Evolutionary conservation across 2,888 invertebrate species (phyloP).

Genomic region (Bugula neritina): DNA sequence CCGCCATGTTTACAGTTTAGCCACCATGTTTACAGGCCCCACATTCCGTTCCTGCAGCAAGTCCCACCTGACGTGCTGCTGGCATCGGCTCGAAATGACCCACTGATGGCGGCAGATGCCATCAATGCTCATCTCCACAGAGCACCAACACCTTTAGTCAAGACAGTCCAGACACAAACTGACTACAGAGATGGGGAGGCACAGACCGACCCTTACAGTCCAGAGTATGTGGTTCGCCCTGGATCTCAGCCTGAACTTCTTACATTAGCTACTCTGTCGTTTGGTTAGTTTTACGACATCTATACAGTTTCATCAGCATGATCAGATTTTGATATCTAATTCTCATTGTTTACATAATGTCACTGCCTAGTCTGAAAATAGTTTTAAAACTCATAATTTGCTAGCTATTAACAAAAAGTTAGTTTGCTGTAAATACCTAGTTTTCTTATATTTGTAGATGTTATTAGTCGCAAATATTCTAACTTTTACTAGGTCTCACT

Average conservation of each 20-base stretch:
- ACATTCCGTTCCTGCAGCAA: constrained; percentile 50
- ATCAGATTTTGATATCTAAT: too few relatives aligned
- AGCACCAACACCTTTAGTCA: constrained; percentile 35
- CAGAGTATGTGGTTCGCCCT: constrained; percentile 59
- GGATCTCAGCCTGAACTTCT: constrained; percentile 62
- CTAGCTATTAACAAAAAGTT: too few relatives aligned
- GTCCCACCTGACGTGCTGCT: constrained; percentile 51
- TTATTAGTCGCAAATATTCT: too few relatives aligned
- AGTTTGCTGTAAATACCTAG: too few relatives aligned
- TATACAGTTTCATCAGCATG: too few relatives aligned
- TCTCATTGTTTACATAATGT: too few relatives aligned
- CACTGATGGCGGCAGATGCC: constrained; percentile 39
- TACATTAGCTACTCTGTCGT: constrained; percentile 62
- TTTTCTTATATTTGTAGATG: too few relatives aligned
- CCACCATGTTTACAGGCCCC: constrained; percentile 40
- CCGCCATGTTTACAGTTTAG: too few relatives aligned
- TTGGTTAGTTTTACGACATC: constrained; percentile 61
- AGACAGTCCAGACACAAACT: constrained; percentile 63
- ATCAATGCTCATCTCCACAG: constrained; percentile 34
- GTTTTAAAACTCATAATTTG: background rate
- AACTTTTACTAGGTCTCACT: too few relatives aligned
- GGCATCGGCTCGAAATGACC: constrained; percentile 48
- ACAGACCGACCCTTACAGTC: constrained; percentile 73
- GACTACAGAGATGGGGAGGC: constrained; percentile 69
- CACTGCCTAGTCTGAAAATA: too few relatives aligned